Conservation (phyloP, 2,113 vertebrate genomes). For the Dendrocopos noguchii region DNA sequence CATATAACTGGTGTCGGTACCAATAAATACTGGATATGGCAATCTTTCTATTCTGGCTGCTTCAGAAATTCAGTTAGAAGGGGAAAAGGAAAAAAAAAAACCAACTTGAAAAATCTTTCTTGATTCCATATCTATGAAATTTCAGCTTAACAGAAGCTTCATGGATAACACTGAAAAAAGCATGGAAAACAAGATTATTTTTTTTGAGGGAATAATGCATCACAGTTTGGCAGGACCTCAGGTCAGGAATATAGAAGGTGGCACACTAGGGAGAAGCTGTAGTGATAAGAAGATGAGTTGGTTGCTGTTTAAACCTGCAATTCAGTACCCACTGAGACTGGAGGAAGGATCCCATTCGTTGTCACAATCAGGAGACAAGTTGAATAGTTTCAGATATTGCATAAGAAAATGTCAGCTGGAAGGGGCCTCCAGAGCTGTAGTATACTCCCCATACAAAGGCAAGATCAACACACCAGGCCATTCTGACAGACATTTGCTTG, state of each 20-base stretch:
- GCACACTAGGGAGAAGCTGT: neutral
- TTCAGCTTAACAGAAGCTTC: neutral
- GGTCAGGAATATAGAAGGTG: neutral
- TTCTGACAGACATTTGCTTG: neutral
- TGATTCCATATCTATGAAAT: neutral
- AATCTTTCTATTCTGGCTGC: neutral
- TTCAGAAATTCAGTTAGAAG: neutral
- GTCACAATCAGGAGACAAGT: neutral
- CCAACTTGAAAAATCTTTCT: neutral
- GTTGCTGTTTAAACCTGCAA: neutral
- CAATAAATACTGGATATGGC: neutral
- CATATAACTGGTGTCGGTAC: neutral
- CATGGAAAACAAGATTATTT: neutral
- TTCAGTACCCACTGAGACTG: neutral
- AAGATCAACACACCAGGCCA: neutral
- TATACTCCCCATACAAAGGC: neutral
- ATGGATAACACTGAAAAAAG: neutral
- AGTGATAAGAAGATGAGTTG: neutral
- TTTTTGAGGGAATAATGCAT: neutral
- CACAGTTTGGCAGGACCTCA: neutral
- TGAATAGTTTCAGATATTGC: neutral
- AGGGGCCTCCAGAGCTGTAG: neutral
- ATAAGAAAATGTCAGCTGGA: neutral
- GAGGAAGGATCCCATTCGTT: neutral
- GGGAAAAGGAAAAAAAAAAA: neutral